Conservation (phyloP, 2,888 invertebrate species). For the Gnatocerus cornutus region DNA sequence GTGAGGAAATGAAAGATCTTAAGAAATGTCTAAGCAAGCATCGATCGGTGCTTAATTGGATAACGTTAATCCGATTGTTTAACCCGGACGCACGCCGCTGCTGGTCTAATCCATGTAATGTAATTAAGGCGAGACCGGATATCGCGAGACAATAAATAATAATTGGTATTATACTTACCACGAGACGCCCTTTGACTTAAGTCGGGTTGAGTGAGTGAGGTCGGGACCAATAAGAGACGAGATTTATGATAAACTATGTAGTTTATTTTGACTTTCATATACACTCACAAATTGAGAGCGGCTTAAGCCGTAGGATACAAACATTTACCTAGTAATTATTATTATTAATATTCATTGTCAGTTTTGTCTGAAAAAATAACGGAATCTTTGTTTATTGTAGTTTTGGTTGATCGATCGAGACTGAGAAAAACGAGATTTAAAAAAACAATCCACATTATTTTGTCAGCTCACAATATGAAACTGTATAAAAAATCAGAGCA, state of each 20-base stretch:
- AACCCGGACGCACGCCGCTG: not conserved
- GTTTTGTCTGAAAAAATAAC: slow-evolving; percentile 65
- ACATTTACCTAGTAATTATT: slow-evolving; percentile 73
- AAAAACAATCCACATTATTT: slow-evolving; percentile 55
- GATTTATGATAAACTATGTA: slow-evolving; percentile 72
- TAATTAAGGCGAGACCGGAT: slow-evolving; percentile 32
- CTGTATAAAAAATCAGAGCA: slow-evolving; percentile 53
- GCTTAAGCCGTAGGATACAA: slow-evolving; percentile 73
- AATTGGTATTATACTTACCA: slow-evolving; percentile 16
- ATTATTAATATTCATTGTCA: slow-evolving; percentile 72
- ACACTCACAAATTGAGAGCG: slow-evolving; percentile 74
- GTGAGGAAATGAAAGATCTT: not conserved
- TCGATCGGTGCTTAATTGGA: slow-evolving; percentile 28
- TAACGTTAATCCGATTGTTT: slow-evolving; percentile 41
- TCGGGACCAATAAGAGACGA: slow-evolving; percentile 31
- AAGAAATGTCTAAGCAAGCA: not conserved
- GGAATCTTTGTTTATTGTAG: slow-evolving; percentile 64
- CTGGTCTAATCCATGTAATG: slow-evolving; percentile 26
- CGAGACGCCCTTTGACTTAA: slow-evolving; percentile 22
- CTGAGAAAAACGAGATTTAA: slow-evolving; percentile 41
- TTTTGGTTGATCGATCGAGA: slow-evolving; percentile 34
- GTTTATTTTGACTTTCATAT: slow-evolving; percentile 74
- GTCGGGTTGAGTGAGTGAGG: slow-evolving; percentile 12
- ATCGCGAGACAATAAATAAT: slow-evolving; percentile 49
- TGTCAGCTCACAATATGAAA: slow-evolving; percentile 53